phyloP scores from a whole-genome alignment of 2,888 invertebrate genomes.

The Coleophora flavipennella region DNA sequence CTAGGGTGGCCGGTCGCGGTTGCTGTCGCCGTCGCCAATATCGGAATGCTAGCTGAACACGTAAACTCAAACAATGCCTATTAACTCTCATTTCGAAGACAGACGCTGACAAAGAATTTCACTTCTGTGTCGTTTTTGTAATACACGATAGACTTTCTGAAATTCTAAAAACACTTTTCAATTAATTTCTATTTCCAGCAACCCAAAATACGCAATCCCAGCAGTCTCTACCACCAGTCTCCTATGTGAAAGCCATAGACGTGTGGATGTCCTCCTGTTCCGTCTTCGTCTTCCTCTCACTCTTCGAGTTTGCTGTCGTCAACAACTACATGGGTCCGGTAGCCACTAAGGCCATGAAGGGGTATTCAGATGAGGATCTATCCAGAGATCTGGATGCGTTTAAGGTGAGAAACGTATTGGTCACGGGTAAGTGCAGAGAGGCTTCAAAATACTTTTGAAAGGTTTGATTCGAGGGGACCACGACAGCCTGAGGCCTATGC shows the following conservation, averaged over 20 bases:
- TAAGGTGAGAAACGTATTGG: conserved; percentile 76
- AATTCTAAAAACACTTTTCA: background rate
- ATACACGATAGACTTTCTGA: no score
- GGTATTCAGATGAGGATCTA: conserved; percentile 89
- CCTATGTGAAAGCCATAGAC: conserved; percentile 93
- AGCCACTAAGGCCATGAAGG: conserved; percentile 91
- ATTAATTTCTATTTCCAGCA: conserved; percentile 61
- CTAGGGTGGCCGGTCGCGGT: no score
- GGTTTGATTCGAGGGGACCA: no score
- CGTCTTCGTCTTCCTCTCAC: conserved; percentile 90
- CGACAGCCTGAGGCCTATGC: no score
- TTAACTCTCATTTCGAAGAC: no score
- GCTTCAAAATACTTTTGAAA: no score
- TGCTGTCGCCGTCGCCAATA: no score
- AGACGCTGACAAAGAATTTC: no score
- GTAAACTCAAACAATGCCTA: no score
- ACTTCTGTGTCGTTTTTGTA: no score
- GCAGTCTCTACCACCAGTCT: conserved; percentile 90
- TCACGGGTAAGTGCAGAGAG: no score
- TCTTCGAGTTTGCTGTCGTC: conserved; percentile 92
- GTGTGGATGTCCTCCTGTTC: conserved; percentile 95
- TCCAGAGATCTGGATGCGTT: conserved; percentile 80
- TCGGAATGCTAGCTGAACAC: no score
- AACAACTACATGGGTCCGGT: conserved; percentile 91
- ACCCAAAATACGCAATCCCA: conserved; percentile 95